These are phyloP conservation scores for Rhingia rostrata DNA, from an alignment of 2,888 invertebrate genomes.

Conservation along the genomic window DNA sequence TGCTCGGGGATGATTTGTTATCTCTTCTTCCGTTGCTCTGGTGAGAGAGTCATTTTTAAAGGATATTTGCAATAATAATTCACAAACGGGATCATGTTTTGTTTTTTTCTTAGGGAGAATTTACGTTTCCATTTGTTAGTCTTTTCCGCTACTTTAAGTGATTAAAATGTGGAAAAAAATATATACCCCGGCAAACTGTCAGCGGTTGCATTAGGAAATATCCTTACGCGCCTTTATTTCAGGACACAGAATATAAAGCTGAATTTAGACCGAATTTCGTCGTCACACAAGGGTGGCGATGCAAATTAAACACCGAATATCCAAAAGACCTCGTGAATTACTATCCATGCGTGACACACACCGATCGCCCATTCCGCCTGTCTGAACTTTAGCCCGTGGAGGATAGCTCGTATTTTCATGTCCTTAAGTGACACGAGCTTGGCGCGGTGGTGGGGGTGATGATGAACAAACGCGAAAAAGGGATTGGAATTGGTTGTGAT, in stretches of 20 bases:
- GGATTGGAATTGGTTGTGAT: conserved; percentile 22
- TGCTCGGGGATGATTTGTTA: conserved; percentile 65
- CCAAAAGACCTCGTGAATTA: conserved; percentile 63
- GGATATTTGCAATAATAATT: conserved; percentile 67
- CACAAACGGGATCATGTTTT: conserved; percentile 25
- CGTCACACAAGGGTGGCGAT: conserved; percentile 72
- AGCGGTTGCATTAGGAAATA: conserved; percentile 61
- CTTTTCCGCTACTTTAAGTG: conserved; percentile 54
- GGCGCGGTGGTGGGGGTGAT: background rate
- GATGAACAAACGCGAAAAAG: conserved; percentile 28
- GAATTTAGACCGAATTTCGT: conserved; percentile 56
- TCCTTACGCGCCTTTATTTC: background rate
- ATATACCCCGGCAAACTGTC: conserved; percentile 36
- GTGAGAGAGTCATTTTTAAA: conserved; percentile 31
- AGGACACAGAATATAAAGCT: conserved; percentile 20
- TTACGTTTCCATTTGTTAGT: conserved; percentile 4
- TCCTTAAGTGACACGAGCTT: conserved; percentile 16
- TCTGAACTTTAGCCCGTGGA: conserved; percentile 36
- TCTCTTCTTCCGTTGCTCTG: conserved; percentile 20
- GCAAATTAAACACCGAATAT: conserved; percentile 70
- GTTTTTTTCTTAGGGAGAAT: conserved; percentile 37
- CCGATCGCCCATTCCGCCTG: conserved; percentile 67
- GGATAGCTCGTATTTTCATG: conserved; percentile 26
- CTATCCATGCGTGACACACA: conserved; percentile 69
- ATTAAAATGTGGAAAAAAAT: conserved; percentile 45